Percentiles rank a stretch among this genome's conserved stretches.
phyloP scores from a whole-genome alignment of 2,797 vertebrate genomes.

The Leucoraja ocellata region DNA sequence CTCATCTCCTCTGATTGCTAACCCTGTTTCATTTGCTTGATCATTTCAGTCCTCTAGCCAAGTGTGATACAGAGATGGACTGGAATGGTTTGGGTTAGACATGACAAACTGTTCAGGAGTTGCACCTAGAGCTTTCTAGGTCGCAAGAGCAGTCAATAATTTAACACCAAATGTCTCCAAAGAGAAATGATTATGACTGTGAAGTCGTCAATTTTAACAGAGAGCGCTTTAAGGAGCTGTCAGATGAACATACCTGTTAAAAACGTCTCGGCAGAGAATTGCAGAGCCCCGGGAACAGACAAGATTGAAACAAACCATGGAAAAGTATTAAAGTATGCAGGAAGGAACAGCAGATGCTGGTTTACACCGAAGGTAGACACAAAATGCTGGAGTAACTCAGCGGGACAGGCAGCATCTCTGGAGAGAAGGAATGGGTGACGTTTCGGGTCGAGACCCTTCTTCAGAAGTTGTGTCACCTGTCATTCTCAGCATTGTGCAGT shows the following conservation, averaged over 20 bases:
- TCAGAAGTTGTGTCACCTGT: too few relatives aligned
- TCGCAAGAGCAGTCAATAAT: not conserved
- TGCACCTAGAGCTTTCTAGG: not conserved
- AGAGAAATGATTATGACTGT: not conserved
- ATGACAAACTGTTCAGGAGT: not conserved
- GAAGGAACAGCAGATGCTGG: too few relatives aligned
- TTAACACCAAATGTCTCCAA: not conserved
- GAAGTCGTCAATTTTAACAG: not conserved
- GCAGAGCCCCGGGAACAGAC: not conserved
- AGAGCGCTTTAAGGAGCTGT: not conserved
- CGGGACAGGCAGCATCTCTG: too few relatives aligned
- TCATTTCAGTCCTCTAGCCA: not conserved
- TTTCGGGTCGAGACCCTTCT: too few relatives aligned
- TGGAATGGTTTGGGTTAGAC: not conserved
- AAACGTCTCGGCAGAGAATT: too few relatives aligned
- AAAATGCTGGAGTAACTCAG: too few relatives aligned
- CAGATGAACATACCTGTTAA: not conserved
- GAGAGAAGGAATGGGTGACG: too few relatives aligned
- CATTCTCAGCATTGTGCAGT: not conserved
- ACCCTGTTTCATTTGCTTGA: not conserved
- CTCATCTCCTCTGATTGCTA: slow-evolving; percentile 6
- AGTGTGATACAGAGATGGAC: not conserved
- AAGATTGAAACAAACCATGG: not conserved
- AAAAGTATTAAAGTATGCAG: not conserved
- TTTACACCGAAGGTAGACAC: too few relatives aligned